Evolutionary conservation across 2,797 vertebrate species (phyloP), one percentile per base, ranked within the genome.

Genomic region (Malacoctenus gilli): DNA sequence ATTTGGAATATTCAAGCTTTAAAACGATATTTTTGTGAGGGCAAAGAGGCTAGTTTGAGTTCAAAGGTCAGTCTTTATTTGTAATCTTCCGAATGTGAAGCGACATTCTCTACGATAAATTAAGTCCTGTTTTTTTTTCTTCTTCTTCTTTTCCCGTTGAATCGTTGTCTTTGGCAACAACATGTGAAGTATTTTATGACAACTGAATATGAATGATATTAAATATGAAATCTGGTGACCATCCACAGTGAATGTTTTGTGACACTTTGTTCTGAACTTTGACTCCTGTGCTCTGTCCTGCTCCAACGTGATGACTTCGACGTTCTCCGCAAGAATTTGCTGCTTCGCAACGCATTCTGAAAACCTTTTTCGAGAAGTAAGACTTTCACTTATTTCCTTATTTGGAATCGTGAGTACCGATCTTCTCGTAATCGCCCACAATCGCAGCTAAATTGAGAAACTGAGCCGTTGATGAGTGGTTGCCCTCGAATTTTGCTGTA

Each of bases 141-240:
- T n/a, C n/a, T n/a, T n/a, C n/a, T n/a, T n/a, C n/a, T n/a, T 72
- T 83, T 79, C 28, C 48, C 77, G 62, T 84, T 76, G 3, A 69
- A 35, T 65, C 57, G 52, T 84, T 80, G 78, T 82, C 51, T 82
- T 76, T 73, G 54, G 59, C 54, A 75, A 68, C 69, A n/a, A 73
- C 56, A 53, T 75, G 77, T 85, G 68, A 85, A 83, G 67, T 89
- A 85, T 88, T 88, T 89, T 85, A 79, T 85, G 79, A 85, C 43
- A 72, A 65, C 53, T 70, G 67, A 77, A 61, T 70, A 84, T 72
- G 44, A 77, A 75, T 73, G 53, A 77, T 70, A 88, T 85, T 87
- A 86, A 88, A 88, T 83, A 80, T 82, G 31, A 79, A 75, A 56
- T 75, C 69, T 86, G 75, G 68, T 84, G 82, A 81, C 73, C 84